These are phyloP conservation scores for Myoxocephalus aenaeus DNA, from an alignment of 2,797 vertebrate genomes.

Conservation along the genomic window DNA sequence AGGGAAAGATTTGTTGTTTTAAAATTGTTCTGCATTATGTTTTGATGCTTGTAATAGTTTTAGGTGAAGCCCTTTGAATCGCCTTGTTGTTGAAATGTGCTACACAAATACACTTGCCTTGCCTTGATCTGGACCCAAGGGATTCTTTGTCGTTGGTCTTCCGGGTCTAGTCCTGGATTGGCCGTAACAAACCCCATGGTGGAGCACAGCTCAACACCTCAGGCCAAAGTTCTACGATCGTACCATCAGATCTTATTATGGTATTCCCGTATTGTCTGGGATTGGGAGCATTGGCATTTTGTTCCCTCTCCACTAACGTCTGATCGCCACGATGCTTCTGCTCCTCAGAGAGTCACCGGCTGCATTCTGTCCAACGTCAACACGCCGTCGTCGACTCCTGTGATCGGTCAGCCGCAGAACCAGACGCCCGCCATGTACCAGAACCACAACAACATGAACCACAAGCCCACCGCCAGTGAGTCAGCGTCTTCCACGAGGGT, in stretches of 20 bases:
- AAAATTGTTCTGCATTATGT: too few species aligned
- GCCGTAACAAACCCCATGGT: background rate
- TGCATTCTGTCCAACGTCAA: slow-evolving; percentile 98
- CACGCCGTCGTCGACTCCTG: slow-evolving; percentile 94
- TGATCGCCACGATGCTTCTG: background rate
- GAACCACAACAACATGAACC: slow-evolving; percentile 84
- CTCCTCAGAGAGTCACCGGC: slow-evolving; percentile 93
- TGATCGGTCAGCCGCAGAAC: slow-evolving; percentile 95
- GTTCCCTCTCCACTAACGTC: background rate
- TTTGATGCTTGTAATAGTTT: too few species aligned
- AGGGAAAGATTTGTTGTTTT: too few species aligned
- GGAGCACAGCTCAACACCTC: too few species aligned
- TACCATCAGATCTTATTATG: too few species aligned
- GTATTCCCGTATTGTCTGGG: too few species aligned
- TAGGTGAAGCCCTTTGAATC: too few species aligned
- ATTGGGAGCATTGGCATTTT: background rate
- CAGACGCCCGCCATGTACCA: slow-evolving; percentile 91
- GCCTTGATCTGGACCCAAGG: too few species aligned
- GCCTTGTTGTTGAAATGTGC: too few species aligned
- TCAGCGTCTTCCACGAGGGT: background rate
- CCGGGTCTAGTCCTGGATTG: background rate
- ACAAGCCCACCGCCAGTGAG: slow-evolving; percentile 92
- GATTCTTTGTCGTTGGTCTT: too few species aligned
- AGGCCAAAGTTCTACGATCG: too few species aligned
- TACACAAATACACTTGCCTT: too few species aligned